Percentiles rank a stretch among this genome's conserved stretches.
Evolutionary conservation across 1,140 invertebrate species (phyloP).

Genomic region (Hyphantria cunea): DNA sequence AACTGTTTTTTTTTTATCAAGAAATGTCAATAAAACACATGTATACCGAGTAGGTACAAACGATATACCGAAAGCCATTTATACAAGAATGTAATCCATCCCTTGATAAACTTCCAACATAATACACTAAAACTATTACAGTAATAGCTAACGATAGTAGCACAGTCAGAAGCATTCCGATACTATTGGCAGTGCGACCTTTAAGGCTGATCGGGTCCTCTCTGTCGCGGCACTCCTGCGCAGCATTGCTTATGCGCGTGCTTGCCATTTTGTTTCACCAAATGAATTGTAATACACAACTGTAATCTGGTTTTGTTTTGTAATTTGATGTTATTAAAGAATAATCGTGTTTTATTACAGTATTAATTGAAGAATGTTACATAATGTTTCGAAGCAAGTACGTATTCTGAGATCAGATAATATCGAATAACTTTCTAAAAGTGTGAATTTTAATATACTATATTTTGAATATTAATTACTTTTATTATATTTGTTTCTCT

Average conservation of each 20-base stretch:
- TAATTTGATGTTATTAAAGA: not conserved
- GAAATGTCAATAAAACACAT: not conserved
- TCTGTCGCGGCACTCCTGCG: conserved; percentile 40
- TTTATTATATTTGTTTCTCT: too few relatives aligned
- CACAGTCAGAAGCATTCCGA: conserved; percentile 32
- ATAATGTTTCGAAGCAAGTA: too few relatives aligned
- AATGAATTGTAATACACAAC: not conserved
- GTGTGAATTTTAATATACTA: too few relatives aligned
- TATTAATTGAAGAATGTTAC: too few relatives aligned
- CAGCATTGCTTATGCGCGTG: conserved; percentile 16
- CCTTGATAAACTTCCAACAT: conserved; percentile 1
- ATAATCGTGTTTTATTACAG: too few relatives aligned
- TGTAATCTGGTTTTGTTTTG: conserved; percentile 4
- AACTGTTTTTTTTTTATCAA: too few relatives aligned
- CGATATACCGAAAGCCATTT: not conserved
- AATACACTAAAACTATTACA: not conserved
- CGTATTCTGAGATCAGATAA: too few relatives aligned
- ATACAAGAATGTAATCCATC: conserved; percentile 16
- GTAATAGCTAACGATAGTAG: too few relatives aligned
- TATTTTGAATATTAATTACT: too few relatives aligned
- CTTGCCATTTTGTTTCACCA: conserved; percentile 4
- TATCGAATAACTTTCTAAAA: too few relatives aligned
- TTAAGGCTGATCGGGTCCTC: conserved; percentile 43
- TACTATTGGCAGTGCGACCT: conserved; percentile 42
- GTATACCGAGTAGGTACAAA: too few relatives aligned